Percentiles rank a stretch among this genome's conserved stretches.
phyloP scores from a whole-genome alignment of 2,888 invertebrate species.

The Byasa hedistus region DNA sequence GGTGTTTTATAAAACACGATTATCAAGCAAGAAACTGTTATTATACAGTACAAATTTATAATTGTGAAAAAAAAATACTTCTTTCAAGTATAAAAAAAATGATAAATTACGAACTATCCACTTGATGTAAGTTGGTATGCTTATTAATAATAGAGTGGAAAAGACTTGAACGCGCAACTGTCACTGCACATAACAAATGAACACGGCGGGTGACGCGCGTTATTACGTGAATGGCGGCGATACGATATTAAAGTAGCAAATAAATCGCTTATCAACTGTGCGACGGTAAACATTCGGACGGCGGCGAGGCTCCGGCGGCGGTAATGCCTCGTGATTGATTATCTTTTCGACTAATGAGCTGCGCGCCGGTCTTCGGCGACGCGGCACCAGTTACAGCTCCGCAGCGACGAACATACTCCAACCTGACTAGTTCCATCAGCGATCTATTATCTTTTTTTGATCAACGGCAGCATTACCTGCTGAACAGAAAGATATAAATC shows the following conservation, averaged over 20 bases:
- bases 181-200: slow-evolving; percentile 11
- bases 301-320: slow-evolving; percentile 48
- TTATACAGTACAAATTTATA: too few relatives aligned
- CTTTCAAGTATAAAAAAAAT: too few relatives aligned
- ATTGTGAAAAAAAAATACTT: too few relatives aligned
- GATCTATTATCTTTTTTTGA: too few relatives aligned
- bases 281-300: slow-evolving; percentile 39
- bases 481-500: too few relatives aligned
- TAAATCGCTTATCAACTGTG: slow-evolving; percentile 33
- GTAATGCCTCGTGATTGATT: slow-evolving; percentile 75
- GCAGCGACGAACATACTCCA: background rate
- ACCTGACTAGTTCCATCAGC: too few relatives aligned
- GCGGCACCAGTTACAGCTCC: slow-evolving; percentile 39
- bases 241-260: slow-evolving; percentile 27
- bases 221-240: slow-evolving; percentile 15
- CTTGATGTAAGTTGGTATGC: too few relatives aligned
- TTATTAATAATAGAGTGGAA: background rate
- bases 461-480: too few relatives aligned
- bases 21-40: too few relatives aligned
- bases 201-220: slow-evolving; percentile 16
- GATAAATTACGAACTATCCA: too few relatives aligned
- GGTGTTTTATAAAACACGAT: too few relatives aligned
- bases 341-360: slow-evolving; percentile 72
- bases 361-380: slow-evolving; percentile 48
- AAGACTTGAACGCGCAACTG: slow-evolving; percentile 9